Base-by-base conservation (phyloP, 2,888 invertebrate species). In the Ecliptopera silaceata region DNA sequence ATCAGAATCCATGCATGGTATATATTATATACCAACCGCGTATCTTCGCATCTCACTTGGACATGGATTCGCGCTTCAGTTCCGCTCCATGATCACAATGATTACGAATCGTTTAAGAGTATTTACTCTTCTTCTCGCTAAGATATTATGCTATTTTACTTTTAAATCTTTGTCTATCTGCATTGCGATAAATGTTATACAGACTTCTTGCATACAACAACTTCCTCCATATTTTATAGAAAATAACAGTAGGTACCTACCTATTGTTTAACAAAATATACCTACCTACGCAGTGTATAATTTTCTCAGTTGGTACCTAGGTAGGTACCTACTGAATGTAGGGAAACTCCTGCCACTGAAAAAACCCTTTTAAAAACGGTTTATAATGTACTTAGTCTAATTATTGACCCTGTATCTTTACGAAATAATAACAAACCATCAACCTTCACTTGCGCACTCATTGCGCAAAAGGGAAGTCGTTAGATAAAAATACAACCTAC, bases 31-130 rank as follows among this genome's bases (percentile, higher is more conserved):
- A 49, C 13, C 2, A 11, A 20, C 17, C 51, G 44, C 51, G 31
- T 52, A 44, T 20, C 34, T 26, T 26, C 43, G 31, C 36, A 32
- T 41, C 49, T 51, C 50, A 43, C 12, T 36, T 51, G 22, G 36
- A 38, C 51, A 44, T 52, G 51, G 51, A 29, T 52, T 44, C 5
- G 41, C 48, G 55, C 44, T 39, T 56, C 55, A 34, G 56, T 56
- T 45, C 41, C 49, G 29, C 50, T 50, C 10, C 32, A 26, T 45
- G 50, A 56, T 39, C 45, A 34, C 44, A 34, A 29, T 56, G 45
- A 50, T 50, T 44, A 38, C 43, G 22, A 38, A 38, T 18, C 41
- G 46, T 50, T 41, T 56, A 39, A n/a, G n/a, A n/a, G n/a, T n/a
- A 22, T 56, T 49, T 50, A 45, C 50, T 56, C 50, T 56, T 50